These are phyloP conservation scores for Trachelus stipa DNA, from an alignment of 2,888 invertebrate species.

Conservation along the genomic window DNA sequence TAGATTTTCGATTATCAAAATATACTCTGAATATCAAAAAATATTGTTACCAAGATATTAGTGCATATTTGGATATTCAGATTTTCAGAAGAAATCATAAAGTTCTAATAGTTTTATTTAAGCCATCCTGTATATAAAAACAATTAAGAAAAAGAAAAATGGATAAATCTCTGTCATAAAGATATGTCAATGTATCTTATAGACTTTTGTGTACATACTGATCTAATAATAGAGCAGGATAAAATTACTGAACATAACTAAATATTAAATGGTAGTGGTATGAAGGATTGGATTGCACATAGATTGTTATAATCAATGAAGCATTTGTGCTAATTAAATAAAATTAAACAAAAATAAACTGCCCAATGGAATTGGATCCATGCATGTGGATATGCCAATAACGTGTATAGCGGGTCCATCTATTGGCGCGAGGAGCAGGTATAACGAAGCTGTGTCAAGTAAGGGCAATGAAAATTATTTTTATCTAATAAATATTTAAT, in stretches of 20 bases:
- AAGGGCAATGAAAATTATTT: not conserved
- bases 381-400: not conserved
- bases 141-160: not conserved
- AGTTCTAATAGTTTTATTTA: not conserved
- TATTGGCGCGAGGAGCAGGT: not conserved
- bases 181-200: not conserved
- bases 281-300: too few relatives aligned
- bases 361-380: not conserved
- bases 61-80: not conserved
- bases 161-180: not conserved
- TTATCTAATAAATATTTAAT: not conserved
- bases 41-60: not conserved
- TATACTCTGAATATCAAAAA: not conserved
- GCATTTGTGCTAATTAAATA: too few relatives aligned
- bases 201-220: not conserved
- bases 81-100: not conserved
- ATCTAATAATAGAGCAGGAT: not conserved
- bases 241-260: not conserved
- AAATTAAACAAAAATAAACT: too few relatives aligned
- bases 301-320: too few relatives aligned
- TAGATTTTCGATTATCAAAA: too few relatives aligned
- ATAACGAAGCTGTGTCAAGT: not conserved
- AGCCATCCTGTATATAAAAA: not conserved
- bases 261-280: too few relatives aligned
- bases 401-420: not conserved